A percentile compares a stretch with the other conserved stretches of the same genome.
phyloP scores from a whole-genome alignment of 2,888 invertebrate genomes.

The Leptopilina syphax region DNA sequence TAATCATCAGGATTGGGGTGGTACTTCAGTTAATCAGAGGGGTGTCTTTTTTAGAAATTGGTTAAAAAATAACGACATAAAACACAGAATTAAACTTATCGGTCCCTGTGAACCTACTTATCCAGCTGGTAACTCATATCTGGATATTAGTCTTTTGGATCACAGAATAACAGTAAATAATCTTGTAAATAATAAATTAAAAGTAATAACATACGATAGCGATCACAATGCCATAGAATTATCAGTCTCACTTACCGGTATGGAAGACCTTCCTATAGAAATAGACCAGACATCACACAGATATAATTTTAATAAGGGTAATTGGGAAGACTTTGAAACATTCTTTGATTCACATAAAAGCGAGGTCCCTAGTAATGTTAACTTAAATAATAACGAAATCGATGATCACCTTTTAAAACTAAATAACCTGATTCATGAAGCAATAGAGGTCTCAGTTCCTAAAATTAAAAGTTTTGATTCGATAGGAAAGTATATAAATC shows the following conservation, averaged over 20 bases:
- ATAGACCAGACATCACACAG: not conserved
- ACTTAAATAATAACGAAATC: constrained; percentile 36
- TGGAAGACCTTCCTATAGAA: constrained; percentile 25
- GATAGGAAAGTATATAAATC: constrained; percentile 21
- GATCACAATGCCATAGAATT: constrained; percentile 44
- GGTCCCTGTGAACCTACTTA: constrained; percentile 25
- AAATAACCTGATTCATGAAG: constrained; percentile 1
- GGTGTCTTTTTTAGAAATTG: constrained; percentile 37
- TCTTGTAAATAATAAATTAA: constrained; percentile 13
- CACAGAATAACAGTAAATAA: constrained; percentile 35
- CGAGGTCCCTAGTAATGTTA: constrained; percentile 22
- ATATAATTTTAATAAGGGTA: constrained; percentile 44
- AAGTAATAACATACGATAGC: constrained; percentile 49
- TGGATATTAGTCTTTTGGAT: constrained; percentile 44
- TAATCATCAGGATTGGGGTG: constrained; percentile 43
- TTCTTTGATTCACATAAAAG: not conserved
- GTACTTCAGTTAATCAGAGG: constrained; percentile 33
- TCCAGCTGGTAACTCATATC: constrained; percentile 40
- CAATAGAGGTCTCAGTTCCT: constrained; percentile 29
- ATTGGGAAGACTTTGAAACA: constrained; percentile 46
- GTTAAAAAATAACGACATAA: constrained; percentile 11
- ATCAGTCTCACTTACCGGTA: not conserved
- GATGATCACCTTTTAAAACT: not conserved
- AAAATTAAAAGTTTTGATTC: constrained; percentile 25
- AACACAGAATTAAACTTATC: constrained; percentile 6